Evolutionary conservation across 2,797 vertebrate genomes (phyloP), one percentile per base, ranked within the genome.

Genomic region (Pseudotriccus pelzelni): DNA sequence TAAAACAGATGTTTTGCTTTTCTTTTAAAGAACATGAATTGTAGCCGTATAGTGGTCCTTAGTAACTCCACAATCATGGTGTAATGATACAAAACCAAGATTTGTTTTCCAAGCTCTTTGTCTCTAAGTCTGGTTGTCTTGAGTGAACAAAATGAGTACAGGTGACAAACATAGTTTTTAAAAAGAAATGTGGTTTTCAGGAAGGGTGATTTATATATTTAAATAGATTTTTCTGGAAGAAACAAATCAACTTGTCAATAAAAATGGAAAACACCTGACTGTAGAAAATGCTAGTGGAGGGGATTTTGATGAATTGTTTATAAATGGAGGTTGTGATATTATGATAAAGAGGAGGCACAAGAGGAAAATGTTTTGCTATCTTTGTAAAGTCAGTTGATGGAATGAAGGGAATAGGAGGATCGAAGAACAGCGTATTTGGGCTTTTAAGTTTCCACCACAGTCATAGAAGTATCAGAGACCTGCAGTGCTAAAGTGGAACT

Each of bases 351-450:
- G 7, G 8, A 56, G 9, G 3, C 21, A 27, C 24, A 52, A 68
- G 25, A 62, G 52, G 6, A 37, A 79, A 80, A 62, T 34, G 2
- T 8, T 82, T 55, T 82, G 72, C 43, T 59, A 14, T 44, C 23
- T 73, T 86, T 78, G 17, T 44, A 78, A 41, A 16, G 14, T 39
- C 0, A 0, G 12, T 39, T 49, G 37, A 30, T 69, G 32, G 36
- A 81, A 39, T 19, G 9, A 12, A 32, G 46, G 30, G 21, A 72
- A 15, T 8, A 30, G 62, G 25, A 68, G 18, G 36, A 88, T 12
- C 0, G 0, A 70, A 66, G 32, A 3, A 0, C 20, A 3, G 0
- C 19, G 8, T n/a, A 0, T 63, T 60, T 49, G 27, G 24, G 24
- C 43, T 76, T 13, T 34, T 43, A 18, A 73, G 17, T n/a, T 84